These are phyloP conservation scores for Drosophila parabipectinata DNA, from an alignment of 1,140 invertebrate species.

Conservation along the genomic window DNA sequence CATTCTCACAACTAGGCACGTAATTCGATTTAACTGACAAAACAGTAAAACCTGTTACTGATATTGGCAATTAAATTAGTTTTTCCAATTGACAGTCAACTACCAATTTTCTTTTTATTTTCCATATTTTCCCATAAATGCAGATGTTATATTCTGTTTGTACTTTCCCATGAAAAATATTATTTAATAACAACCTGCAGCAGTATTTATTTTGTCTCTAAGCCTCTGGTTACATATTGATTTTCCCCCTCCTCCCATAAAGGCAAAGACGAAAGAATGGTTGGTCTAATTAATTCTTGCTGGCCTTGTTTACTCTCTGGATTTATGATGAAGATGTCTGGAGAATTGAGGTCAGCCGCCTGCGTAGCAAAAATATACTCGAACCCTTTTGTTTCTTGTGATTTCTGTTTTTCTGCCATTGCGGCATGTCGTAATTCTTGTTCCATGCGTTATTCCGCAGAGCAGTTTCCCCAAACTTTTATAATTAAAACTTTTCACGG, in stretches of 20 bases:
- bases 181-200: neutral
- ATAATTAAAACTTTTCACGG: slow-evolving; percentile 73
- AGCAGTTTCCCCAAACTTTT: slow-evolving; percentile 53
- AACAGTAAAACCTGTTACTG: neutral
- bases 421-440: slow-evolving; percentile 48
- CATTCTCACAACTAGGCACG: neutral
- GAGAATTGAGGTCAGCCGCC: slow-evolving; percentile 34
- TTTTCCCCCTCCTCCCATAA: slow-evolving; percentile 12
- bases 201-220: slow-evolving; percentile 11
- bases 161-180: neutral
- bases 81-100: neutral
- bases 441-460: slow-evolving; percentile 45
- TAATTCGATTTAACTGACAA: neutral
- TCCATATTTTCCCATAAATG: too few relatives aligned
- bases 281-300: slow-evolving; percentile 50
- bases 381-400: slow-evolving; percentile 12
- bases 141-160: too few relatives aligned
- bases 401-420: slow-evolving; percentile 30
- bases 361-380: slow-evolving; percentile 11
- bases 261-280: slow-evolving; percentile 13
- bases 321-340: slow-evolving; percentile 49
- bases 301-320: slow-evolving; percentile 43
- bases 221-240: slow-evolving; percentile 1
- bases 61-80: neutral
- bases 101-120: too few relatives aligned